Percentiles rank a stretch among this genome's conserved stretches.
Evolutionary conservation across 2,888 invertebrate genomes (phyloP).

Genomic region (Brachylomia viminalis): DNA sequence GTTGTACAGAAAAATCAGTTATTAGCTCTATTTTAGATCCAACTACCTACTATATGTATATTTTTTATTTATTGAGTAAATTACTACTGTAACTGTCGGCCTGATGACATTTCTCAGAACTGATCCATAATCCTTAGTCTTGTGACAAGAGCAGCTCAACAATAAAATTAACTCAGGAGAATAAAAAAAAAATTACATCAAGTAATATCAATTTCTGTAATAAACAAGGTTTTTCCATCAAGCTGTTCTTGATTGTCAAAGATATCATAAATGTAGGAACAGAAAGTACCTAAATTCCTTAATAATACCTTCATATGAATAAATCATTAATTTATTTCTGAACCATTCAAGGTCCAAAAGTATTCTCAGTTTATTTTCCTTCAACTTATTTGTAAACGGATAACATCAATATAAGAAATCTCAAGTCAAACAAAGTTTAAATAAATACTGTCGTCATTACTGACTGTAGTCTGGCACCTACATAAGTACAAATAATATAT

Average conservation of each 20-base stretch:
- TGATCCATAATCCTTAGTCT: not conserved
- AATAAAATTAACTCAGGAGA: too few relatives aligned
- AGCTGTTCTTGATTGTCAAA: not conserved
- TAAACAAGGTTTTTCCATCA: too few relatives aligned
- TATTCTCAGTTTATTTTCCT: not conserved
- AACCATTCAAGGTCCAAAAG: not conserved
- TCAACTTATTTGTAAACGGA: not conserved
- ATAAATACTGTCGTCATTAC: slow-evolving; percentile 29
- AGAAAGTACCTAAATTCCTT: not conserved
- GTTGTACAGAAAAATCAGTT: not conserved
- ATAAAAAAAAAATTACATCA: not conserved
- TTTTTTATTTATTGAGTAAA: not conserved
- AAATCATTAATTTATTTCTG: not conserved
- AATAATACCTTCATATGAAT: too few relatives aligned
- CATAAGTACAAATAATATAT: slow-evolving; percentile 35
- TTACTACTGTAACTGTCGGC: not conserved
- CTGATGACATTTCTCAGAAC: not conserved
- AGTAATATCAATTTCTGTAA: not conserved
- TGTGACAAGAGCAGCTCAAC: not conserved
- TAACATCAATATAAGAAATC: slow-evolving; percentile 16
- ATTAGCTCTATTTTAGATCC: not conserved
- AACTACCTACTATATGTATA: not conserved
- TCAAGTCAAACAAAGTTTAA: slow-evolving; percentile 6
- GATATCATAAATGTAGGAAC: not conserved
- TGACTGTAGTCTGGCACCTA: slow-evolving; percentile 9